A percentile compares a stretch with the other conserved stretches of the same genome.
phyloP scores from a whole-genome alignment of 2,797 vertebrate genomes.

The Phrynocephalus forsythii region DNA sequence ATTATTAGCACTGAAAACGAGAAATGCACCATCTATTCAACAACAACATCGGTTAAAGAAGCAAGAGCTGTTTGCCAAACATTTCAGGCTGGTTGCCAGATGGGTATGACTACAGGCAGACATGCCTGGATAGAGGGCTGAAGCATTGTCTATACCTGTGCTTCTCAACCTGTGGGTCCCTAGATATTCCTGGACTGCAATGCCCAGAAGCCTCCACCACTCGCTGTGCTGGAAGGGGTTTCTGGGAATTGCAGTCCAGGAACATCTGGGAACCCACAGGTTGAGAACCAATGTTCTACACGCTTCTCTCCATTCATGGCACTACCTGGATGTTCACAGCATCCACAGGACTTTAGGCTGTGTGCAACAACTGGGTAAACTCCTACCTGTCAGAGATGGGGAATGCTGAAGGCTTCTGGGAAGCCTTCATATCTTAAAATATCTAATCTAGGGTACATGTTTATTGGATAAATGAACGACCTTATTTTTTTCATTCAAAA shows the following conservation, averaged over 20 bases:
- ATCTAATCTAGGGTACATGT: not conserved
- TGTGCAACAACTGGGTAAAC: not conserved
- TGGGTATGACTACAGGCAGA: not conserved
- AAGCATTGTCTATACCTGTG: too few relatives aligned
- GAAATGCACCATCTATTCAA: not conserved
- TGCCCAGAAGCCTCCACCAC: too few relatives aligned
- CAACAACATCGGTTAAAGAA: not conserved
- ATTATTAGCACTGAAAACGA: not conserved
- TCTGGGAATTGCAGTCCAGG: too few relatives aligned
- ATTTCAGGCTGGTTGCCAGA: not conserved
- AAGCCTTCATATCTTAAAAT: not conserved
- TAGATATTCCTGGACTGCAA: too few relatives aligned
- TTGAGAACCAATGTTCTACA: too few relatives aligned
- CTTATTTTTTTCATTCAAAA: not conserved
- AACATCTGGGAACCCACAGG: too few relatives aligned
- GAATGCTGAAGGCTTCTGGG: not conserved
- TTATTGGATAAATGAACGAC: not conserved
- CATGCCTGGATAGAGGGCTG: not conserved
- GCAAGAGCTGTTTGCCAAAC: not conserved
- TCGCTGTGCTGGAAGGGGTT: too few relatives aligned
- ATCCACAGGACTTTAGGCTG: not conserved
- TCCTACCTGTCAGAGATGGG: not conserved
- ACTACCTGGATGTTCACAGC: too few relatives aligned
- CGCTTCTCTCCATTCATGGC: not conserved
- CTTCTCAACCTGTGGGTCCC: too few relatives aligned